Evolutionary conservation across 2,797 vertebrate species (phyloP).

Genomic region (Carcharodon carcharias): DNA sequence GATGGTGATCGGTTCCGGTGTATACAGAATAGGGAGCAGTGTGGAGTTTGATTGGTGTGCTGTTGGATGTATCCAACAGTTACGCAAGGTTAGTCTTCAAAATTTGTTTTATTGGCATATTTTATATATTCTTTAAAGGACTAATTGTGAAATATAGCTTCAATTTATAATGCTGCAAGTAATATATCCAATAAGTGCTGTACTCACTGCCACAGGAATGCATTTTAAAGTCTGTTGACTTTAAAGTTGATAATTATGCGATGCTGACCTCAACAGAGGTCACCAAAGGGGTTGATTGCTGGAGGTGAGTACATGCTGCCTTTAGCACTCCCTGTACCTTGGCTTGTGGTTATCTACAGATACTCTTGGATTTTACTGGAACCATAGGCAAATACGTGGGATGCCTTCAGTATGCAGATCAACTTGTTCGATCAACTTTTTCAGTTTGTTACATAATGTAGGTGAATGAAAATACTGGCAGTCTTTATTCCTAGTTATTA

Average conservation of each 20-base stretch:
- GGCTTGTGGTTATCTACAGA: background rate
- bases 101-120: background rate
- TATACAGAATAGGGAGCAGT: constrained; percentile 94
- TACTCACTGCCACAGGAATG: background rate
- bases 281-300: background rate
- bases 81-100: constrained; percentile 70
- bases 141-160: background rate
- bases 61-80: constrained; percentile 87
- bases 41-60: constrained; percentile 98
- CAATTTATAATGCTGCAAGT: background rate
- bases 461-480: background rate
- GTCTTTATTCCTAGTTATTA: background rate
- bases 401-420: background rate
- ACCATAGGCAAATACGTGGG: background rate
- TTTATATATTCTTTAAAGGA: background rate
- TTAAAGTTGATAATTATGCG: background rate
- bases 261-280: background rate
- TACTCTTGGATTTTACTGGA: background rate
- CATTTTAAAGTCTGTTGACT: background rate
- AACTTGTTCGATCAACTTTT: background rate
- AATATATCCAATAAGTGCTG: background rate
- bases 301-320: background rate
- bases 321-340: background rate
- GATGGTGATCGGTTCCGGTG: constrained; percentile 91
- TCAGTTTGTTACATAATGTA: background rate